A percentile compares a stretch with the other conserved stretches of the same genome.
Evolutionary conservation across 2,888 invertebrate genomes (phyloP).

Genomic region (Thereva nobilitata): DNA sequence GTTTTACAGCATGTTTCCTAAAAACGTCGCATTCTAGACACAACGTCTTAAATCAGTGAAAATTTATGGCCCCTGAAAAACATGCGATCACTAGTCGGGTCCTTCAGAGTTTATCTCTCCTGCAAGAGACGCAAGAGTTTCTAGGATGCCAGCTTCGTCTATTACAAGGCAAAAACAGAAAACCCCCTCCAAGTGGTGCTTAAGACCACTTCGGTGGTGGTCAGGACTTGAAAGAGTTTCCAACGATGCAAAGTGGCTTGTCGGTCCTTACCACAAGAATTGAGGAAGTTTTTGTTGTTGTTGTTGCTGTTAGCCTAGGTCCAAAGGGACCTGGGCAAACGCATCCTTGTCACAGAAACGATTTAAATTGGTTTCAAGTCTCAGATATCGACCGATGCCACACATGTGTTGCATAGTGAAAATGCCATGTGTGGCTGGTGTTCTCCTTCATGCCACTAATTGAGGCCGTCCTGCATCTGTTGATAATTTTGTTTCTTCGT

Average conservation of each 20-base stretch:
- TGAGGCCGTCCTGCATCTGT: conserved; percentile 11
- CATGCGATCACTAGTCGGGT: conserved; percentile 9
- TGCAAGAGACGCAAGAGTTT: neutral
- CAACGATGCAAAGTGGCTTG: conserved; percentile 6
- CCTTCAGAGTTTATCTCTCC: conserved; percentile 18
- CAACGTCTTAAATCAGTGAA: conserved; percentile 3
- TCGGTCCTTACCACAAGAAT: neutral
- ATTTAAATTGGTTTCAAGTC: conserved; percentile 23
- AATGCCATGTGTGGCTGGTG: conserved; percentile 22
- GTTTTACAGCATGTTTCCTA: neutral
- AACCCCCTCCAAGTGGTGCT: conserved; percentile 8
- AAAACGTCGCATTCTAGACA: conserved; percentile 1
- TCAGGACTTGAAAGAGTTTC: conserved; percentile 16
- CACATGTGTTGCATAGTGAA: conserved; percentile 24
- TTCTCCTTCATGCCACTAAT: conserved; percentile 14
- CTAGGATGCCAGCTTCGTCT: neutral
- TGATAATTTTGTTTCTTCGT: conserved; percentile 15
- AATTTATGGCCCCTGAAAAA: conserved; percentile 27
- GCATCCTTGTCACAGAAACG: conserved; percentile 9
- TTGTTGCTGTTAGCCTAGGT: neutral
- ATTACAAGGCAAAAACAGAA: conserved; percentile 9
- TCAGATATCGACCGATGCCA: conserved; percentile 17
- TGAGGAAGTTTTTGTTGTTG: neutral
- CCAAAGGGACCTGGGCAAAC: conserved; percentile 12
- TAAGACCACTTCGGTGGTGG: conserved; percentile 21